phyloP scores from a whole-genome alignment of 2,797 vertebrate genomes.

The Hemibagrus guttatus region DNA sequence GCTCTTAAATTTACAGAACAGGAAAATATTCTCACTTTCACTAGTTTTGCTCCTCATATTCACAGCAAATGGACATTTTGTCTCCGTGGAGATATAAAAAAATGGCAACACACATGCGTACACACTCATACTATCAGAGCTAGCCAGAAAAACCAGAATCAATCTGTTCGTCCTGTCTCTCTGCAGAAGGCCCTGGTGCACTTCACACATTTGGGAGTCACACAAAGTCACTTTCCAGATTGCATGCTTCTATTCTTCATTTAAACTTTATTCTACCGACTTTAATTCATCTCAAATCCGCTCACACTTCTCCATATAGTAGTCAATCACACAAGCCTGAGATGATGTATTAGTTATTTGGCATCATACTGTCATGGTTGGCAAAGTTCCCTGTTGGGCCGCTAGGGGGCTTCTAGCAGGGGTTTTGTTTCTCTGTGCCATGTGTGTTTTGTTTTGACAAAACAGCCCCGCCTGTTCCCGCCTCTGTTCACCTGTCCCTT shows the following conservation, averaged over 20 bases:
- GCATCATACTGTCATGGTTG: no score
- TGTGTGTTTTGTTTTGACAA: no score
- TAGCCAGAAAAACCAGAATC: constrained; percentile 54
- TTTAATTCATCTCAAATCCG: constrained; percentile 27
- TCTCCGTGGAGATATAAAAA: not conserved
- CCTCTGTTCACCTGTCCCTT: no score
- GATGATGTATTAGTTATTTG: constrained; percentile 37
- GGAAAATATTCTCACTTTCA: not conserved
- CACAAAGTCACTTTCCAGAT: constrained; percentile 34
- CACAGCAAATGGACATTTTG: not conserved
- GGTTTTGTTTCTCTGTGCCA: no score
- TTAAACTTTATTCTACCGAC: constrained; percentile 21
- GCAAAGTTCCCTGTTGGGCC: no score
- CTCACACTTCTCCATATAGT: constrained; percentile 26
- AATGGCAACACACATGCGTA: not conserved
- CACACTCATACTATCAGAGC: constrained; percentile 26
- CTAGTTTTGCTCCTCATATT: not conserved
- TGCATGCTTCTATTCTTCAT: constrained; percentile 12
- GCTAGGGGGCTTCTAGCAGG: no score
- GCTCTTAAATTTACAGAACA: not conserved
- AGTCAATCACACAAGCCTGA: constrained; percentile 9
- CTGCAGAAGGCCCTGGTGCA: constrained; percentile 45
- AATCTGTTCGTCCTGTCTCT: constrained; percentile 48
- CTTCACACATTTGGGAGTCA: constrained; percentile 35
- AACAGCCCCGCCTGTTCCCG: no score